Evolutionary conservation across 2,113 vertebrate genomes (phyloP), one percentile per base, ranked within the genome.

Genomic region (Bubo blakistoni): DNA sequence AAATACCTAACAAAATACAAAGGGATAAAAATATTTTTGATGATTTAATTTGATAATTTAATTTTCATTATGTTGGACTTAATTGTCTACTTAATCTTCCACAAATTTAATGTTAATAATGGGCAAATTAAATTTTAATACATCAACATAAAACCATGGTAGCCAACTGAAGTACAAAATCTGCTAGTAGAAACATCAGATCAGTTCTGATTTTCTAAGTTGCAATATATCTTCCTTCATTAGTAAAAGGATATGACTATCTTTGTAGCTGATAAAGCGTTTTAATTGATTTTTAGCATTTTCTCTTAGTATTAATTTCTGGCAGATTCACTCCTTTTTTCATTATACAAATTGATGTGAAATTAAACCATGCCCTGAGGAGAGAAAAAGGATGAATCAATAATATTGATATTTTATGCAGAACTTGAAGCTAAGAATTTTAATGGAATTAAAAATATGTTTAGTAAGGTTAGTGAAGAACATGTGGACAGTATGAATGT

Each of bases 321-420:
- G 89, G 81, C 71, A 94, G 51, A 95, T 83, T 94, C 78, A 78
- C 20, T 91, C 34, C 18, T 61, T 70, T 95, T 94, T 89, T 92
- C 73, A 81, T 92, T 93, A 92, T 13, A 77, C 51, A 93, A 89
- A 96, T 80, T 88, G 81, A 93, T 84, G 82, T 93, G 93, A 96
- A 96, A 93, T 96, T 88, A 92, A 94, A 92, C 73, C 63, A 36
- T 89, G 24, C 26, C 88, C 82, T 14, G 34, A 87, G 91, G 79
- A 92, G 51, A 72, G 34, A 74, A 83, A 88, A 84, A 70, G 54
- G 58, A 51, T 87, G 72, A 95, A 92, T 96, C 97, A 74, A 97
- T 96, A 94, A 54, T 91, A 97, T 85, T 87, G 92, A 91, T 94
- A 89, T 93, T 93, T 96, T 81, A 94, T 85, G 52, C 62, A 93